A percentile compares a stretch with the other conserved stretches of the same genome.
phyloP scores from a whole-genome alignment of 2,888 invertebrate species.

The Cerastis rubricosa region DNA sequence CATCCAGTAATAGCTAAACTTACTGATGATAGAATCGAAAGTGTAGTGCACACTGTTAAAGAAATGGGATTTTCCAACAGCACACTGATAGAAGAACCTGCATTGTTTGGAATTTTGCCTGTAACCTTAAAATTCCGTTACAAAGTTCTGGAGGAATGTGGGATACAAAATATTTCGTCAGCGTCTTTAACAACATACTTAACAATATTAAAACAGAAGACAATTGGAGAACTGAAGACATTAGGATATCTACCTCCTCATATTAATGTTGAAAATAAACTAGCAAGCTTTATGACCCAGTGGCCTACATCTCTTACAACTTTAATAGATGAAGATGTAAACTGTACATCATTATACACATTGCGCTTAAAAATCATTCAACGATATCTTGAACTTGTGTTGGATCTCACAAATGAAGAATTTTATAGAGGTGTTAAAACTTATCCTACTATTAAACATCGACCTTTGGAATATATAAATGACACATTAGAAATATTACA shows the following conservation, averaged over 20 bases:
- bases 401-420: slow-evolving; percentile 83
- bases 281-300: slow-evolving; percentile 85
- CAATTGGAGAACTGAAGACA: slow-evolving; percentile 80
- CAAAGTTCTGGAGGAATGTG: slow-evolving; percentile 86
- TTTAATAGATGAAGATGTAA: slow-evolving; percentile 79
- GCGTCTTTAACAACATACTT: slow-evolving; percentile 77
- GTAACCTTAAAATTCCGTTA: slow-evolving; percentile 82
- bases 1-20: slow-evolving; percentile 81
- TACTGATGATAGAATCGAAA: slow-evolving; percentile 71
- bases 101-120: slow-evolving; percentile 82
- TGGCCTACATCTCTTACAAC: slow-evolving; percentile 89
- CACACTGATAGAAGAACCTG: slow-evolving; percentile 77
- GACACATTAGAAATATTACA: slow-evolving; percentile 82
- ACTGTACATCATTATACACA: slow-evolving; percentile 76
- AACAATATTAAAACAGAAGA: slow-evolving; percentile 77
- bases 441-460: slow-evolving; percentile 87
- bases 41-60: slow-evolving; percentile 74
- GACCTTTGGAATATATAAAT: slow-evolving; percentile 84
- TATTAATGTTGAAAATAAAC: slow-evolving; percentile 84
- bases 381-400: slow-evolving; percentile 83
- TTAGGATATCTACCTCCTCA: slow-evolving; percentile 71
- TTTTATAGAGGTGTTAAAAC: slow-evolving; percentile 83
- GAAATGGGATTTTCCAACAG: slow-evolving; percentile 78
- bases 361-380: slow-evolving; percentile 85
- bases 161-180: slow-evolving; percentile 75